Evolutionary conservation across 2,888 invertebrate species (phyloP), one percentile per base, ranked within the genome.

Genomic region (Erannis defoliaria): DNA sequence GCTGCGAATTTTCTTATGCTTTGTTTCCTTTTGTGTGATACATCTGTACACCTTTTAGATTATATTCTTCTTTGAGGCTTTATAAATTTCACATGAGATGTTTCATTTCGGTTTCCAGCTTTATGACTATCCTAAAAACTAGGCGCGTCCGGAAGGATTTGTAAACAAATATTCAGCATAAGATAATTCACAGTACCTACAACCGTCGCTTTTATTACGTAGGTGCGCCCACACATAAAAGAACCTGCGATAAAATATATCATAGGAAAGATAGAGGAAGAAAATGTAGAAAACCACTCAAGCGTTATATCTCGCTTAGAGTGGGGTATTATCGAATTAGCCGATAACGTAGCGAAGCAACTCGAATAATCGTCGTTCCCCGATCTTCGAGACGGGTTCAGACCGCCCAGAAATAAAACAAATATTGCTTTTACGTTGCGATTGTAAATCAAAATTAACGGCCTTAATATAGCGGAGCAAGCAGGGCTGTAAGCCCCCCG

Each of bases 371-470:
- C 87, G 82, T 70, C 75, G 72, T 81, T 78, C 75, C 66, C 84
- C 82, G 81, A 84, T 88, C 85, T 86, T 83, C 71, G 78, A 84
- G 85, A 83, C 85, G 82, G 80, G 78, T 80, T 81, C 79, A 78
- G 78, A 82, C 85, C 82, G 76, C 76, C 74, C 80, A 82, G 88
- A 89, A 91, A 91, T 92, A 93, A 91, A 93, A 92, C 91, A 92
- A 92, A 92, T 93, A 93, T 93, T 92, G 91, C 91, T 91, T 89
- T 89, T 90, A 88, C 89, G 86, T 85, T 78, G 84, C 82, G 88
- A 92, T 91, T 92, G 90, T 93, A 93, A 93, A 93, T 92, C 92
- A 93, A 93, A 92, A 93, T 93, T 93, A 93, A 93, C 92, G 89
- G 90, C 93, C 84, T 92, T 92, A 93, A 93, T 91, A 93, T 91